Evolutionary conservation across 2,113 vertebrate species (phyloP).

Genomic region (Oenanthe melanoleuca): DNA sequence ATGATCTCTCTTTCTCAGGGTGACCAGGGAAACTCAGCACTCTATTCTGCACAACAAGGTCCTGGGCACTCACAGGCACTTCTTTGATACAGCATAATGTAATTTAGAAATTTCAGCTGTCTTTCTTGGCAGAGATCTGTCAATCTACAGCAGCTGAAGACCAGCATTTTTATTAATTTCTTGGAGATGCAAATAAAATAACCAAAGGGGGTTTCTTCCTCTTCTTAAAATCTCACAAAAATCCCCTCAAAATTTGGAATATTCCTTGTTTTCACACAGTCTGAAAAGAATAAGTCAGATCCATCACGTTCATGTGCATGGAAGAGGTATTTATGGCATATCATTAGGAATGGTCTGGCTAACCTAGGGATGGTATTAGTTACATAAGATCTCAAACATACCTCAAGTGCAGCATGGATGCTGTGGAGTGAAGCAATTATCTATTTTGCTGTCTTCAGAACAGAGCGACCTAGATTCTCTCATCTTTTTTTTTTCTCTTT

Average conservation of each 20-base stretch:
- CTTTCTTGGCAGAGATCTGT: neutral
- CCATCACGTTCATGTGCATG: neutral
- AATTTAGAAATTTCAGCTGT: neutral
- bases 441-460: conserved; percentile 18
- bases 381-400: neutral
- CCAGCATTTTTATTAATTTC: neutral
- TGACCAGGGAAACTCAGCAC: neutral
- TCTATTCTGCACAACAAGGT: neutral
- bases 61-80: neutral
- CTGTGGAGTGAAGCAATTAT: conserved; percentile 4
- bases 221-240: neutral
- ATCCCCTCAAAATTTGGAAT: neutral
- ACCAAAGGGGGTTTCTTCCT: neutral
- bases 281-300: neutral
- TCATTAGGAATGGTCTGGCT: neutral
- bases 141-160: neutral
- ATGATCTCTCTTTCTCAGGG: neutral
- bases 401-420: neutral
- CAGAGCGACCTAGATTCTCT: neutral
- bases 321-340: neutral
- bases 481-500: neutral
- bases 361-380: neutral
- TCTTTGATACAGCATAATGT: neutral
- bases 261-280: neutral
- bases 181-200: neutral